phyloP scores from a whole-genome alignment of 2,113 vertebrate species.

The Chlamydotis undulata region DNA sequence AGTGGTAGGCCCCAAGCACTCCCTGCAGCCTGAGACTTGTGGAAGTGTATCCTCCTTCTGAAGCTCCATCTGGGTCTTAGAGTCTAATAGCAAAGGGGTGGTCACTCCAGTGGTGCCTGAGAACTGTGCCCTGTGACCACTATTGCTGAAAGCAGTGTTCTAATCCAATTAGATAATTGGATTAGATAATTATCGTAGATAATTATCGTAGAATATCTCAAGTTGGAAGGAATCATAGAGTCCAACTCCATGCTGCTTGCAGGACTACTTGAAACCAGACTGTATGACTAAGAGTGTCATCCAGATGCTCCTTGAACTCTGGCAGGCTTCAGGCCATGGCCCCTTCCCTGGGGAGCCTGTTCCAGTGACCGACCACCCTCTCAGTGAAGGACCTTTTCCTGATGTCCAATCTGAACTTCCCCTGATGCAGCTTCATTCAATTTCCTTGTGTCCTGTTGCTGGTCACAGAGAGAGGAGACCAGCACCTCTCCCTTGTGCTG shows the following conservation, averaged over 20 bases:
- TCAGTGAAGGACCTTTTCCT: not conserved
- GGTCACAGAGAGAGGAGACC: not conserved
- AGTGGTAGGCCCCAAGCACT: not conserved
- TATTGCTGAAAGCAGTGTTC: not conserved
- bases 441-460: not conserved
- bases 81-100: not conserved
- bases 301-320: not conserved
- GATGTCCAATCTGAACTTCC: not conserved
- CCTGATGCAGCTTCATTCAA: not conserved
- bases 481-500: not conserved
- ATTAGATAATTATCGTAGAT: not conserved
- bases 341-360: not conserved
- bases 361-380: not conserved
- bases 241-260: not conserved
- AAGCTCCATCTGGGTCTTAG: not conserved
- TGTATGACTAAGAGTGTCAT: not conserved
- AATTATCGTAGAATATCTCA: not conserved
- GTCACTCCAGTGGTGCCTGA: not conserved
- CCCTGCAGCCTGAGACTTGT: not conserved
- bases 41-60: not conserved
- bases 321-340: not conserved
- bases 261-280: not conserved
- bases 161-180: not conserved
- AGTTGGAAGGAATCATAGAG: not conserved
- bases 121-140: not conserved